Percentiles rank a stretch among this genome's conserved stretches.
phyloP scores from a whole-genome alignment of 2,113 vertebrate genomes.

The Gasterosteus aculeatus region DNA sequence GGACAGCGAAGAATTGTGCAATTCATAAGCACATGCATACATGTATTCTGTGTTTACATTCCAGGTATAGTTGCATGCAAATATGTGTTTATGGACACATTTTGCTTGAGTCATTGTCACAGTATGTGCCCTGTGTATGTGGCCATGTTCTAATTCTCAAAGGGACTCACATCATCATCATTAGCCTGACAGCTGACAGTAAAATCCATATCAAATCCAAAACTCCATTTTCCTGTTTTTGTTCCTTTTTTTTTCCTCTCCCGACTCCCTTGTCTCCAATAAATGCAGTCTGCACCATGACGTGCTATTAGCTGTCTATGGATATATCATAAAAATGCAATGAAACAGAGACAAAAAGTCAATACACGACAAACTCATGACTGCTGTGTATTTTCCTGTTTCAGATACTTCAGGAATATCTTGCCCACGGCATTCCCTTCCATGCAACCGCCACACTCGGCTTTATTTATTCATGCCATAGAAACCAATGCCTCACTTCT shows the following conservation, averaged over 20 bases:
- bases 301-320: constrained; percentile 70
- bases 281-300: constrained; percentile 61
- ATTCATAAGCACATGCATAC: background rate
- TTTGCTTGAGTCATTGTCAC: background rate
- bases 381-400: constrained; percentile 48
- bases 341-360: constrained; percentile 72
- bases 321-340: constrained; percentile 75
- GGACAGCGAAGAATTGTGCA: constrained; percentile 34
- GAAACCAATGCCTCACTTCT: constrained; percentile 8
- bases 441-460: constrained; percentile 30
- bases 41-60: background rate
- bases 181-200: constrained; percentile 75
- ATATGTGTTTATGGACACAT: background rate
- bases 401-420: constrained; percentile 44
- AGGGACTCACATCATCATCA: constrained; percentile 66
- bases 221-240: constrained; percentile 75
- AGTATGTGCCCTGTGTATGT: background rate
- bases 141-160: constrained; percentile 39
- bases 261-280: constrained; percentile 65
- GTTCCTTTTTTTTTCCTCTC: constrained; percentile 69
- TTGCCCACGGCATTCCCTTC: constrained; percentile 41
- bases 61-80: background rate
- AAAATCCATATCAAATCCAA: constrained; percentile 77
- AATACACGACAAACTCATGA: constrained; percentile 71
- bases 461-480: constrained; percentile 43